These are phyloP conservation scores for Cosmia trapezina DNA, from an alignment of 2,888 invertebrate genomes.

Conservation along the genomic window DNA sequence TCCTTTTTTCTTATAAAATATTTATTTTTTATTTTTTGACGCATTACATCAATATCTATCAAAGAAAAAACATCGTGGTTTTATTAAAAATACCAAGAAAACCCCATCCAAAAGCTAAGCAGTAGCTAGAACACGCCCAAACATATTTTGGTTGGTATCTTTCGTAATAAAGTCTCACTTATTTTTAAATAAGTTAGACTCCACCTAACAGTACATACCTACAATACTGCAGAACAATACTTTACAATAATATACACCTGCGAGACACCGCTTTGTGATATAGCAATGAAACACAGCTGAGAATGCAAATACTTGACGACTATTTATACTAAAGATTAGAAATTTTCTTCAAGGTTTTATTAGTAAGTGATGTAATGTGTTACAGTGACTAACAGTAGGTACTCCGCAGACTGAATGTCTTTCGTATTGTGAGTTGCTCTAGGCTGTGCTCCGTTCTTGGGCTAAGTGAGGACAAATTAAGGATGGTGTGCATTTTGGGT, in stretches of 20 bases:
- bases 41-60: too few species aligned
- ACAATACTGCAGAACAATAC: background rate
- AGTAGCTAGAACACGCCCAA: too few species aligned
- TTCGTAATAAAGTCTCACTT: too few species aligned
- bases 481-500: too few species aligned
- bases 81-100: too few species aligned
- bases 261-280: slow-evolving; percentile 45
- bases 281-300: slow-evolving; percentile 34
- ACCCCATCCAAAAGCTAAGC: too few species aligned
- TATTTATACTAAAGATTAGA: slow-evolving; percentile 35
- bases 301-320: slow-evolving; percentile 47
- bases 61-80: too few species aligned
- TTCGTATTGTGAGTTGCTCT: slow-evolving; percentile 7
- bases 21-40: too few species aligned
- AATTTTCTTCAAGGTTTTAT: slow-evolving; percentile 33
- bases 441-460: slow-evolving; percentile 5
- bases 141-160: too few species aligned
- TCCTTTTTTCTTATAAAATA: too few species aligned
- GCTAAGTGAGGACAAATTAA: background rate
- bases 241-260: slow-evolving; percentile 60
- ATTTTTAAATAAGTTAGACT: too few species aligned
- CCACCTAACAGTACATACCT: background rate
- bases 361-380: slow-evolving; percentile 30
- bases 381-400: slow-evolving; percentile 23
- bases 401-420: slow-evolving; percentile 28